Percentiles rank a stretch among this genome's conserved stretches.
Evolutionary conservation across 2,797 vertebrate genomes (phyloP).

Genomic region (Hoplostethus atlanticus): DNA sequence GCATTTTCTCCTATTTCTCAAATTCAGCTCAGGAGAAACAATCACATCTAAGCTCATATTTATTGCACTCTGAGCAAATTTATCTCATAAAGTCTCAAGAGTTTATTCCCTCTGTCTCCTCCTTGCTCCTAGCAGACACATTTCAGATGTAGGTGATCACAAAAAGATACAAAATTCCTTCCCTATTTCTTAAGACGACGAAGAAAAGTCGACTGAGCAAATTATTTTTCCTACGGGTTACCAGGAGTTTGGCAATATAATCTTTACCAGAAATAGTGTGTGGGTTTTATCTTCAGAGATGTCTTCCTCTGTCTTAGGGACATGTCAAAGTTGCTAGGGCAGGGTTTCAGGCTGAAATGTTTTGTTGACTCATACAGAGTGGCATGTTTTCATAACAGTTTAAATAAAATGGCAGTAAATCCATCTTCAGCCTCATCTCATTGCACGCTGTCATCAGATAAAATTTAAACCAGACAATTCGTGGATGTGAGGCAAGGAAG

Average conservation of each 20-base stretch:
- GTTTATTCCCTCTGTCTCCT: no score
- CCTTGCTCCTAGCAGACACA: no score
- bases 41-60: no score
- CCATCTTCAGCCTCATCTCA: slow-evolving; percentile 53
- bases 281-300: slow-evolving; percentile 8
- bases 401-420: slow-evolving; percentile 24
- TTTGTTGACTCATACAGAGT: slow-evolving; percentile 39
- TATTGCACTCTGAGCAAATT: no score
- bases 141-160: no score
- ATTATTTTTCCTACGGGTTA: no score
- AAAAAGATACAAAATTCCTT: no score
- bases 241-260: background rate
- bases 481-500: slow-evolving; percentile 70
- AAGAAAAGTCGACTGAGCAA: no score
- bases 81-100: no score
- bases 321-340: background rate
- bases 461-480: slow-evolving; percentile 73
- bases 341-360: slow-evolving; percentile 21
- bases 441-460: slow-evolving; percentile 40
- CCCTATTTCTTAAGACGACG: no score
- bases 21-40: no score
- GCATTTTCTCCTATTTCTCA: no score
- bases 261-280: slow-evolving; percentile 7
- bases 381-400: slow-evolving; percentile 29
- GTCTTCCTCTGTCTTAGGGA: background rate